Evolutionary conservation across 2,113 vertebrate species (phyloP).

Genomic region (Sminthopsis crassicaudata): DNA sequence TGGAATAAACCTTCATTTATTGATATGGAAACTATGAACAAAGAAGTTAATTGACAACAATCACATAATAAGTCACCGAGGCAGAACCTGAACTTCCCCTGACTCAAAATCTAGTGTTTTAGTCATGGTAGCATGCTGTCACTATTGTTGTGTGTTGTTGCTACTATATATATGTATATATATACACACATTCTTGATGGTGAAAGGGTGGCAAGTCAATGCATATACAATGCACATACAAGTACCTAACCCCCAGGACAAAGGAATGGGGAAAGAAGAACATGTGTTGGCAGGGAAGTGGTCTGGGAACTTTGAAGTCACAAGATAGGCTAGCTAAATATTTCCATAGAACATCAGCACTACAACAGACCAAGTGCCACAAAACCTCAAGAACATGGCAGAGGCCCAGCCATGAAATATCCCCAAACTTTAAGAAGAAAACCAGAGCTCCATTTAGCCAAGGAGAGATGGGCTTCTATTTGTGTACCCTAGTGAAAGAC

Average conservation of each 20-base stretch:
- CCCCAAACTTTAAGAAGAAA: background rate
- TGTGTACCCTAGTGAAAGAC: background rate
- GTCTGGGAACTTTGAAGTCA: background rate
- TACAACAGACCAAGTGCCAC: background rate
- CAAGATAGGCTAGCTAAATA: constrained; percentile 2
- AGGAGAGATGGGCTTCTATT: background rate
- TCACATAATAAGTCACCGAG: background rate
- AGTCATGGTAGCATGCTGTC: background rate
- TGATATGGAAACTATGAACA: background rate
- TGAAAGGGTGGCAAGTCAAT: background rate
- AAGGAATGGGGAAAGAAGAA: background rate
- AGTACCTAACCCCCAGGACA: background rate
- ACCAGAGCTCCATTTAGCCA: background rate
- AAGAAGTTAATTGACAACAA: background rate
- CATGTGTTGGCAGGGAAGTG: background rate
- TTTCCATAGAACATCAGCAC: background rate
- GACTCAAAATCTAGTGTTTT: background rate
- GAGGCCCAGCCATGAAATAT: background rate
- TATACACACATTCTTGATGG: background rate
- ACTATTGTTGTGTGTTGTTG: background rate
- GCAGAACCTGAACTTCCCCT: background rate
- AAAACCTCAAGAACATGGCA: background rate
- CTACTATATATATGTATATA: background rate
- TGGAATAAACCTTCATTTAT: background rate
- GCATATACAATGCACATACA: background rate